These are phyloP conservation scores for Lates japonicus DNA, from an alignment of 2,797 vertebrate species.

Conservation along the genomic window DNA sequence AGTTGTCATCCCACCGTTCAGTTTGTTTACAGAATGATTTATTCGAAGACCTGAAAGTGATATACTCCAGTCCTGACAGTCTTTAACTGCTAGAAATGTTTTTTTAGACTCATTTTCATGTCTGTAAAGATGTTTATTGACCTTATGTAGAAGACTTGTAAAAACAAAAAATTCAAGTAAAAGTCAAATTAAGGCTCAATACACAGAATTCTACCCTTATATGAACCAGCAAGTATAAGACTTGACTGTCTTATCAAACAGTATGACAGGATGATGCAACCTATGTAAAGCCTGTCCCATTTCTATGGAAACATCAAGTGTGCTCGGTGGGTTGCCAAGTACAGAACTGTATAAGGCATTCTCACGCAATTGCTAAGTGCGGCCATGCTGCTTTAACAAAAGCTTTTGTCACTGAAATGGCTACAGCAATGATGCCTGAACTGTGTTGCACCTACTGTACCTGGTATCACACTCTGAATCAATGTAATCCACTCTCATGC, in stretches of 20 bases:
- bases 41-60: background rate
- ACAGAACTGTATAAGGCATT: slow-evolving; percentile 12
- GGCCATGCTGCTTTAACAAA: slow-evolving; percentile 5
- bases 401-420: slow-evolving; percentile 21
- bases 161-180: background rate
- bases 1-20: background rate
- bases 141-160: background rate
- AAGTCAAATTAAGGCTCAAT: background rate
- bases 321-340: background rate
- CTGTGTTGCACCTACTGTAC: background rate
- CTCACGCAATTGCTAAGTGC: slow-evolving; percentile 21
- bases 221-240: background rate
- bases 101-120: background rate
- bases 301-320: background rate
- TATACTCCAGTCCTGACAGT: background rate
- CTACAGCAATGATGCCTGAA: slow-evolving; percentile 17
- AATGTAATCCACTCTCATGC: background rate
- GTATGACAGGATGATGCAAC: background rate
- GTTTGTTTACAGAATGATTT: slow-evolving; percentile 5
- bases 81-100: background rate
- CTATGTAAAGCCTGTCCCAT: background rate
- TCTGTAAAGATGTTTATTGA: background rate
- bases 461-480: slow-evolving; percentile 14
- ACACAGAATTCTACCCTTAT: background rate
- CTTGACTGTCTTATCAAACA: too few species aligned